Evolutionary conservation across 2,888 invertebrate genomes (phyloP), one percentile per base, ranked within the genome.

Genomic region (Drosophila borborema): DNA sequence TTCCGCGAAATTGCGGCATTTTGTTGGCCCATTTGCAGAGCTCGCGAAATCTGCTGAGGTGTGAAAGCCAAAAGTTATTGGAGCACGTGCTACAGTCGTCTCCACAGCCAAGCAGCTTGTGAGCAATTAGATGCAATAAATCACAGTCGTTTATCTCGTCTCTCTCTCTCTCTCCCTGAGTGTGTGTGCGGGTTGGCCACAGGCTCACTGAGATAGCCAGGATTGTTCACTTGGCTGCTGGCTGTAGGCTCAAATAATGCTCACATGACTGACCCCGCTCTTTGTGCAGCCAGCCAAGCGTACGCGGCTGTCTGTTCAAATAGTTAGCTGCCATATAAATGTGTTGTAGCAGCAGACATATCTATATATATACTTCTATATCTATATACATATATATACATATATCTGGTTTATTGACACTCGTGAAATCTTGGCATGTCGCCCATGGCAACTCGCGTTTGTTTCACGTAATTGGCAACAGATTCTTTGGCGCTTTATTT

Each of bases 41-140:
- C 70, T 58, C 72, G 67, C 77, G 77, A 80, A 71, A 80, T 76
- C 68, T 78, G 78, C 78, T 78, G 78, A 78, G 78, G 78, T 78
- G 78, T 78, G 77, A 78, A 80, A 78, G 74, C 80, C 83, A 89
- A 84, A 86, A 89, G 87, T 89, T 86, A 84, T 84, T 84, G 87
- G 87, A 78, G 84, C 84, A 84, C 84, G 84, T 89, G 79, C 89
- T 78, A 38, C 70, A 72, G 64, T 64, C 55, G 64, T 64, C 55
- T 54, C 53, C 20, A 18, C 55, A 23, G 23, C 20, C 20, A 20
- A 55, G 28, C 48, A 68, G 66, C 18, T 40, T 73, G 72, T 80
- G 89, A 88, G 84, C 84, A 84, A 89, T 84, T 84, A 89, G 89
- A 89, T 86, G 89, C 87, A 78, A 84, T 84, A 84, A 84, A 84